Conservation (phyloP, 2,797 vertebrate species). For the Cryptoprocta ferox region DNA sequence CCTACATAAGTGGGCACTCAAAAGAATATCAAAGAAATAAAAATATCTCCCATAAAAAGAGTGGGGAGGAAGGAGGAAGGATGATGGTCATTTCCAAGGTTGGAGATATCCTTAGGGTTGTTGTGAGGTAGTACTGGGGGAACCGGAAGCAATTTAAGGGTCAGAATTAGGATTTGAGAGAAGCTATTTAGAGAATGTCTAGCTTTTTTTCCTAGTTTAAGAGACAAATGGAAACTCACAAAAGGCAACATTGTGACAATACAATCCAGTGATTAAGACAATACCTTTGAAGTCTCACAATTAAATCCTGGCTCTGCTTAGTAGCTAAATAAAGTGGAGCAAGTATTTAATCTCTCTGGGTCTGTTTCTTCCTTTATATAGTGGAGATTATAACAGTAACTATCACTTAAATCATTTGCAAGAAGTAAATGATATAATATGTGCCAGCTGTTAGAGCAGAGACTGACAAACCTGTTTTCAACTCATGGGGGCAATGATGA, state of each 20-base stretch:
- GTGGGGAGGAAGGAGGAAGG: neutral
- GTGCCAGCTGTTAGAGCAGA: neutral
- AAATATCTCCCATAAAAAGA: neutral
- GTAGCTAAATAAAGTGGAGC: neutral
- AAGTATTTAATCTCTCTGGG: neutral
- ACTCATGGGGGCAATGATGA: neutral
- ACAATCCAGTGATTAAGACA: neutral
- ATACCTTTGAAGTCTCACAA: neutral
- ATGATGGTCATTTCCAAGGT: neutral
- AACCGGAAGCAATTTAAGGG: neutral
- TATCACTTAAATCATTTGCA: neutral
- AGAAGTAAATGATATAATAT: neutral
- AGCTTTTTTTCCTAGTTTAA: neutral
- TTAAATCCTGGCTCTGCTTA: neutral
- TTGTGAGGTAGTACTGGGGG: neutral
- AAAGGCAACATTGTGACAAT: neutral
- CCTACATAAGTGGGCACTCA: neutral
- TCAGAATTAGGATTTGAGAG: neutral
- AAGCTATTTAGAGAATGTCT: neutral
- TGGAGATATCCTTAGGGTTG: neutral
- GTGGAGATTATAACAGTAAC: neutral
- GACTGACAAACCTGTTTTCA: neutral
- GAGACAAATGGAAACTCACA: neutral
- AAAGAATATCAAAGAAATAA: constrained; percentile 25
- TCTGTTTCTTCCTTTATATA: neutral